phyloP scores from a whole-genome alignment of 2,888 invertebrate species.

The Adelognathus sp. region DNA sequence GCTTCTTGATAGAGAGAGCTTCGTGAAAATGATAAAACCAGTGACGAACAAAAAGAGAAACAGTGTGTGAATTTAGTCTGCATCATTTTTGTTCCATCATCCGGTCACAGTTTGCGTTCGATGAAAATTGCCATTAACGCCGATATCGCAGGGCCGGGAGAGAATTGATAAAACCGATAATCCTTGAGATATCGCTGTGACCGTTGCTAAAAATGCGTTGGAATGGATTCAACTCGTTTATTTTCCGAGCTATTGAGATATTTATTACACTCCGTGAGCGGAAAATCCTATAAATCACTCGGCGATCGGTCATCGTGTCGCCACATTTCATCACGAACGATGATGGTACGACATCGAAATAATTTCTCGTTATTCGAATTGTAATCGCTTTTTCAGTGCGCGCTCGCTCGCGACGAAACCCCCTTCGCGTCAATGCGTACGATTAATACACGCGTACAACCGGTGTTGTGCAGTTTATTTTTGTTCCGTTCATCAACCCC shows the following conservation, averaged over 20 bases:
- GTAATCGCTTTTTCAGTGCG: slow-evolving; percentile 46
- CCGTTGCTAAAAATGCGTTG: slow-evolving; percentile 14
- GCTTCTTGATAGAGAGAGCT: too few relatives aligned
- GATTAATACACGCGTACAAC: slow-evolving; percentile 36
- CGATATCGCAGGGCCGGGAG: background rate
- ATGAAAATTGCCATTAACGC: background rate
- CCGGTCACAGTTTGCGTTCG: background rate
- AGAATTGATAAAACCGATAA: slow-evolving; percentile 35
- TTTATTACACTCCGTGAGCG: slow-evolving; percentile 43
- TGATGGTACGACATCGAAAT: slow-evolving; percentile 51
- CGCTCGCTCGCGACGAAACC: background rate
- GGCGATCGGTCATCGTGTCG: slow-evolving; percentile 43
- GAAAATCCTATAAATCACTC: slow-evolving; percentile 41
- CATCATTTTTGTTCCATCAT: background rate
- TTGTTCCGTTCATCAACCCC: slow-evolving; percentile 6
- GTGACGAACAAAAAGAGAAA: too few relatives aligned
- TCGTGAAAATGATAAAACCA: too few relatives aligned
- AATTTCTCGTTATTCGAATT: slow-evolving; percentile 56
- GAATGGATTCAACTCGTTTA: slow-evolving; percentile 24
- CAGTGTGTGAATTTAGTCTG: too few relatives aligned
- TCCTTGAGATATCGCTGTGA: slow-evolving; percentile 30
- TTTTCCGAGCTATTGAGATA: slow-evolving; percentile 39
- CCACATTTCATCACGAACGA: slow-evolving; percentile 52
- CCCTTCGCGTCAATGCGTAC: background rate
- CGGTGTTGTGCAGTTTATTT: background rate